Conservation (phyloP, 2,888 invertebrate species). For the Drosophila buzzatii region DNA sequence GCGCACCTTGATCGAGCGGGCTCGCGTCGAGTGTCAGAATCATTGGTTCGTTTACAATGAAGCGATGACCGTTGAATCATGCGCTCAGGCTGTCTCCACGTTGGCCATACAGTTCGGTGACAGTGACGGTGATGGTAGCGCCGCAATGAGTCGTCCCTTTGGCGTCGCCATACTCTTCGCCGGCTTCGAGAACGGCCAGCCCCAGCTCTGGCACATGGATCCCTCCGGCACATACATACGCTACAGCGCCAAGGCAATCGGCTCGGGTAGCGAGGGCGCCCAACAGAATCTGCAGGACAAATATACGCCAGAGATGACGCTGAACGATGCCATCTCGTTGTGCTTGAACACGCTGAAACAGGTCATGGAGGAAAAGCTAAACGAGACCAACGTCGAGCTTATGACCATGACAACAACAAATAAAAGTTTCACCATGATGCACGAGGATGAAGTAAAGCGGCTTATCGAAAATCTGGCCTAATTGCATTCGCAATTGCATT, state of each 20-base stretch:
- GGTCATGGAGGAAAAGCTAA: conserved; percentile 99
- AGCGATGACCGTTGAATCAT: conserved; percentile 98
- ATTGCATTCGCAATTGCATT: conserved; percentile 83
- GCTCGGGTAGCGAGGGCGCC: conserved; percentile 99
- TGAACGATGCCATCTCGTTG: conserved; percentile 96
- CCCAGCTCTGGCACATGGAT: conserved; percentile 99
- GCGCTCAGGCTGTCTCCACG: conserved; percentile 99
- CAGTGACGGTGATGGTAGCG: conserved; percentile 97
- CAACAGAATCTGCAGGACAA: conserved; percentile 95
- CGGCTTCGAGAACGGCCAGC: conserved; percentile 95
- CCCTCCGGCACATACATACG: conserved; percentile 99
- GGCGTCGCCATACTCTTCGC: conserved; percentile 99
- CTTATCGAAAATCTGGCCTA: conserved; percentile 92
- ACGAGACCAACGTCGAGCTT: conserved; percentile 98
- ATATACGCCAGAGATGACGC: conserved; percentile 94
- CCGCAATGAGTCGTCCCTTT: conserved; percentile 98
- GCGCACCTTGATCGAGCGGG: conserved; percentile 96
- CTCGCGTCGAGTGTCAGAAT: conserved; percentile 98
- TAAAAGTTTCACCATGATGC: conserved; percentile 94
- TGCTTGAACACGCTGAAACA: conserved; percentile 95
- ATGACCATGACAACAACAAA: conserved; percentile 95
- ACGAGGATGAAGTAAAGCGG: conserved; percentile 95
- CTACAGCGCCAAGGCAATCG: conserved; percentile 99
- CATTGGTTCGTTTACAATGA: conserved; percentile 99
- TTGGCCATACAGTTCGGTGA: conserved; percentile 99